These are phyloP conservation scores for Diloba caeruleocephala DNA, from an alignment of 2,888 invertebrate species.

Conservation along the genomic window DNA sequence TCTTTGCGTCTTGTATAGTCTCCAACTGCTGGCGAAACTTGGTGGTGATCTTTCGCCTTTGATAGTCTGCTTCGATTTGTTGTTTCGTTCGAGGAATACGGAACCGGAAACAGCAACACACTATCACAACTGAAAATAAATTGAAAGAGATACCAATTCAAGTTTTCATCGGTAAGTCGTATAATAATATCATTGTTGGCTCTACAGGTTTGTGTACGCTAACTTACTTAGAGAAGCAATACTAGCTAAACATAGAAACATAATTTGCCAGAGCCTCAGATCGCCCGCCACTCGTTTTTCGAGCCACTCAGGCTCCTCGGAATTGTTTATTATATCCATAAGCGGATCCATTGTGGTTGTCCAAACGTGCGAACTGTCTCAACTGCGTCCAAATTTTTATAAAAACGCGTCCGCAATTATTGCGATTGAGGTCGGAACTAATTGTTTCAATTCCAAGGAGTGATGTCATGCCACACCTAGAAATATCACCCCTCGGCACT, in stretches of 20 bases:
- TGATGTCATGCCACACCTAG: slow-evolving; percentile 82
- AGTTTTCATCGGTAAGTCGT: no score
- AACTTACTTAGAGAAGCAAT: slow-evolving; percentile 90
- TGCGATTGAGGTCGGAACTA: slow-evolving; percentile 72
- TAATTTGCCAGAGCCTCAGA: slow-evolving; percentile 94
- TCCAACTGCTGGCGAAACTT: slow-evolving; percentile 95
- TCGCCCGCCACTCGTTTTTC: slow-evolving; percentile 91
- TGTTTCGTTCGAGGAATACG: slow-evolving; percentile 98
- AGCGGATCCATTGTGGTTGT: slow-evolving; percentile 73
- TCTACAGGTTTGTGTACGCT: background rate
- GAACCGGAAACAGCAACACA: slow-evolving; percentile 97
- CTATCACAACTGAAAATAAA: slow-evolving; percentile 91
- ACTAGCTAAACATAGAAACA: slow-evolving; percentile 92
- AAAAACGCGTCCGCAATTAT: slow-evolving; percentile 62
- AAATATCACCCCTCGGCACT: slow-evolving; percentile 73
- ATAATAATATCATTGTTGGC: no score
- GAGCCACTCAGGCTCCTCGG: slow-evolving; percentile 91
- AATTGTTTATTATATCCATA: slow-evolving; percentile 81
- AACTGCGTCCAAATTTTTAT: slow-evolving; percentile 44
- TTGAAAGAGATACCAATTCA: background rate
- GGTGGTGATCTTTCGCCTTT: slow-evolving; percentile 94
- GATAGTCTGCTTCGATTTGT: slow-evolving; percentile 98
- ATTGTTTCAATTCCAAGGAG: slow-evolving; percentile 81
- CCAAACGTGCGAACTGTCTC: slow-evolving; percentile 6
- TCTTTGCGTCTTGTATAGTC: slow-evolving; percentile 94